phyloP scores from a whole-genome alignment of 2,113 vertebrate species.

The Alouatta palliata region DNA sequence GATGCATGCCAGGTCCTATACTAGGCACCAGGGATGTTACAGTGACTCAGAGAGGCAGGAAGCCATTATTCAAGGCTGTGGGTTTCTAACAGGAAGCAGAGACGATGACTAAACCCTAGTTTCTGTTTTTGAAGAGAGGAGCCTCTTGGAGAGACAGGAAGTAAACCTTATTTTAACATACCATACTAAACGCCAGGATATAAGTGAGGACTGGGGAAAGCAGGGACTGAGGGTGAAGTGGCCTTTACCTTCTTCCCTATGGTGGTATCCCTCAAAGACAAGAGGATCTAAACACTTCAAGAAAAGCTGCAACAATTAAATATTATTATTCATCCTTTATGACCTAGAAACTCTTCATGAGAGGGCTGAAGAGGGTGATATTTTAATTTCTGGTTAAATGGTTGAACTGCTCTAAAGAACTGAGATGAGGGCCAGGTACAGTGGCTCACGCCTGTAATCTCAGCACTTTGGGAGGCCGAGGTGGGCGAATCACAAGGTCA shows the following conservation, averaged over 20 bases:
- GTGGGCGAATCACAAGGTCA: no score
- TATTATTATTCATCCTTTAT: background rate
- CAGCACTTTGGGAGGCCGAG: no score
- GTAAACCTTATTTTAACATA: background rate
- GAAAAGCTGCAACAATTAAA: background rate
- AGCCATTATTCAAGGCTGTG: slow-evolving; percentile 17
- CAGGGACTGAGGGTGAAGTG: rapidly evolving
- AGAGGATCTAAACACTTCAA: background rate
- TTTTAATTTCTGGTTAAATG: background rate
- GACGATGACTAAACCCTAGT: background rate
- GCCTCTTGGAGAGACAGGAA: slow-evolving; percentile 15
- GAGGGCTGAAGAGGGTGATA: background rate
- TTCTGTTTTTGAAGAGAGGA: slow-evolving; percentile 10
- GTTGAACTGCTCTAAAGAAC: background rate
- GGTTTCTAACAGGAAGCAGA: slow-evolving; percentile 6
- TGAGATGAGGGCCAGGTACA: background rate
- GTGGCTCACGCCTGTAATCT: no score
- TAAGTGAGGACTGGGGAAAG: rapidly evolving
- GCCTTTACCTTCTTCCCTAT: background rate
- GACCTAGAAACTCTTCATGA: background rate
- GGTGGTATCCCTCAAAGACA: background rate
- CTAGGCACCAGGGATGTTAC: background rate
- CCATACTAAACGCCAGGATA: background rate
- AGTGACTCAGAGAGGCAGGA: background rate
- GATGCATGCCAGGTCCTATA: background rate